Conservation (phyloP, 2,113 vertebrate species). For the Isichthys henryi region DNA sequence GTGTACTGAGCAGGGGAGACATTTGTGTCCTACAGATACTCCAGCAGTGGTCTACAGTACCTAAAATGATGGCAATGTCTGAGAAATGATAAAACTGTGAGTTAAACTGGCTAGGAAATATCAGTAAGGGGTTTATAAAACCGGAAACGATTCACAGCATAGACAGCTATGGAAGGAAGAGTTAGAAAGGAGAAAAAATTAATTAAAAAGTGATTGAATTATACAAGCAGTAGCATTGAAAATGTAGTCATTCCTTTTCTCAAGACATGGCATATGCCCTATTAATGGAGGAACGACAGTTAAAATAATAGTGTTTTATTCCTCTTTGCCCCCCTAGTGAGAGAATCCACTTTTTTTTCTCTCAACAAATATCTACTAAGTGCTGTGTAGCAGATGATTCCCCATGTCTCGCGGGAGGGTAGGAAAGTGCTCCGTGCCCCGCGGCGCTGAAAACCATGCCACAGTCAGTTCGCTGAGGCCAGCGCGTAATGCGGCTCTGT, state of each 20-base stretch:
- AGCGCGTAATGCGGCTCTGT: slow-evolving; percentile 13
- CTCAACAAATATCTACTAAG: slow-evolving; percentile 4
- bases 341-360: background rate
- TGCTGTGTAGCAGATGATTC: slow-evolving; percentile 1
- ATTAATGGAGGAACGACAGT: background rate
- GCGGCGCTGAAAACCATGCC: slow-evolving; percentile 3
- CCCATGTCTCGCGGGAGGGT: background rate
- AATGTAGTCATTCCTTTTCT: background rate
- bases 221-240: background rate
- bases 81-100: background rate
- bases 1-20: background rate
- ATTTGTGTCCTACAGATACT: background rate
- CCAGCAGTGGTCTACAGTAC: background rate
- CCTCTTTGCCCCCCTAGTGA: background rate
- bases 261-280: background rate
- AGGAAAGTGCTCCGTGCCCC: slow-evolving; percentile 10
- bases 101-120: background rate
- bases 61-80: background rate
- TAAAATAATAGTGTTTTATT: background rate
- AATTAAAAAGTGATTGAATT: background rate
- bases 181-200: background rate
- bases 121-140: background rate
- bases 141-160: background rate
- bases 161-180: background rate
- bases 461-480: slow-evolving; percentile 3